Conservation (phyloP, 2,113 vertebrate species). For the Lampris megalopsis region DNA sequence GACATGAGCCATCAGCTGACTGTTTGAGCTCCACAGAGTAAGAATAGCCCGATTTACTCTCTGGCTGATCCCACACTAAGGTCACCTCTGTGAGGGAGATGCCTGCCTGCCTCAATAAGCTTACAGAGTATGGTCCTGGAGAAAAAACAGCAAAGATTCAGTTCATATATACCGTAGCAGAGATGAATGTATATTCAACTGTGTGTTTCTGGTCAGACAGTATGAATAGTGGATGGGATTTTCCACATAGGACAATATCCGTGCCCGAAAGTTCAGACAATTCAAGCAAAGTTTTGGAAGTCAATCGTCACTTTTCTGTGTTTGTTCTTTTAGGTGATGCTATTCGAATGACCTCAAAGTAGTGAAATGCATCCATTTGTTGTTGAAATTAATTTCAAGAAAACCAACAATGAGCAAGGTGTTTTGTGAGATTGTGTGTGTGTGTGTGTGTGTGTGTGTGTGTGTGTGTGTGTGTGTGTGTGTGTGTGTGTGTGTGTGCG, state of each 20-base stretch:
- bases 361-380: too few species aligned
- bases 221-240: too few species aligned
- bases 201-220: neutral
- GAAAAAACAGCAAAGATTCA: conserved; percentile 11
- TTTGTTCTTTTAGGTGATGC: too few species aligned
- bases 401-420: too few species aligned
- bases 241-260: neutral
- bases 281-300: too few species aligned
- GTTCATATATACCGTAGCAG: neutral
- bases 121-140: conserved; percentile 57
- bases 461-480: neutral
- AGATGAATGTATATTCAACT: neutral
- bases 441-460: too few species aligned
- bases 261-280: too few species aligned
- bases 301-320: too few species aligned
- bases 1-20: neutral
- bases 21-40: conserved; percentile 44
- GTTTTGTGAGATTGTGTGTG: too few species aligned
- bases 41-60: conserved; percentile 17
- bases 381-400: too few species aligned
- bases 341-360: too few species aligned
- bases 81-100: conserved; percentile 54
- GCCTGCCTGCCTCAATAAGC: neutral
- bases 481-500: conserved; percentile 1
- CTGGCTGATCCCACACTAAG: conserved; percentile 53